Evolutionary conservation across 2,888 invertebrate species (phyloP), one percentile per base, ranked within the genome.

Genomic region (Pristionchus japonicus): DNA sequence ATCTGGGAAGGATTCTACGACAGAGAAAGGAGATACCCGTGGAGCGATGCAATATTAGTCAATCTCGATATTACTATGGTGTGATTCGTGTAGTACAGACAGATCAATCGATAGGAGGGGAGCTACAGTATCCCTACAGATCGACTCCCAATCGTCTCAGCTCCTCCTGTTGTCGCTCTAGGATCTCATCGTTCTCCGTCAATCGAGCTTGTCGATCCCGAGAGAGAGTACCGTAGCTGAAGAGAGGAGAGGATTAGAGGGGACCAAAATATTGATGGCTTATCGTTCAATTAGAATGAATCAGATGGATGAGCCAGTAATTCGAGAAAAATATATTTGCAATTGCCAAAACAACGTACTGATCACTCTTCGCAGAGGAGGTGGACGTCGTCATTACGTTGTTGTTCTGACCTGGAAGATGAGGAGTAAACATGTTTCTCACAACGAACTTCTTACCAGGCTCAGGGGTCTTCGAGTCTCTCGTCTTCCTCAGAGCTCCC

Each of bases 161-260:
- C 74, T 91, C 92, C 74, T 91, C 91, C 52, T 88, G 89, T 88
- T 92, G 92, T 87, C 91, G 88, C 64, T 92, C 91, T 52, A 92
- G 89, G 86, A 90, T 90, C 67, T 90, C 91, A 74, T 92, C 91
- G 87, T 92, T 92, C 85, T 90, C 90, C 88, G 89, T 89, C 43
- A 92, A 87, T 64, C 90, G 89, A n/a, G 91, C 91, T 61, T 91
- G 90, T 70, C 90, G 89, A 37, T 92, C 92, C 80, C 92, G 89
- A 43, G 89, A 90, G 57, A 92, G 88, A 34, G 92, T 91, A 34
- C 91, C 91, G 90, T 91, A 92, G 74, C 91, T 91, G 88, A 37
- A 89, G 40, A 74, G 9, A 23, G 17, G 17, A 20, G 34, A 34
- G 34, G 67, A 34, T 67, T 31, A 67, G 27, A 20, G 43, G 40